A percentile compares a stretch with the other conserved stretches of the same genome.
Evolutionary conservation across 1,140 invertebrate genomes (phyloP).

Genomic region (Bathynomus jamesi): DNA sequence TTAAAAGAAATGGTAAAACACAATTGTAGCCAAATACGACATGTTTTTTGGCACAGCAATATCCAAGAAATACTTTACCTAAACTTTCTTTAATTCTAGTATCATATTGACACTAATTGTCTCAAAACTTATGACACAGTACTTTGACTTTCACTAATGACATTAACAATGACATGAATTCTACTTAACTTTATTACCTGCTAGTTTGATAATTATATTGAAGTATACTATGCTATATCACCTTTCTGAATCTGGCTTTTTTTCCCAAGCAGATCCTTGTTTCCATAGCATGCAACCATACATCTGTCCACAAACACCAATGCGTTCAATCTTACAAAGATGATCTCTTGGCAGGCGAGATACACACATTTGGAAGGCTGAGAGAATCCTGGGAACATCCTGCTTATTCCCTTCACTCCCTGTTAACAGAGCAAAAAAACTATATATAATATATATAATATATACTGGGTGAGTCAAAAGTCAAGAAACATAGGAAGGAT

Average conservation of each 20-base stretch:
- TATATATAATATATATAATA: background rate
- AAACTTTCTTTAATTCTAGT: too few species aligned
- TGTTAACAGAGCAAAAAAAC: slow-evolving; percentile 24
- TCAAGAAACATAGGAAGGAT: background rate
- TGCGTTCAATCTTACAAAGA: slow-evolving; percentile 40
- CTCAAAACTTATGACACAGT: too few species aligned
- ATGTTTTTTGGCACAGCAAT: too few species aligned
- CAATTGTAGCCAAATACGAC: too few species aligned
- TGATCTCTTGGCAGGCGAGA: slow-evolving; percentile 62
- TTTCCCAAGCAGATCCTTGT: slow-evolving; percentile 42
- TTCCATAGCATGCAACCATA: slow-evolving; percentile 80
- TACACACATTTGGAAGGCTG: slow-evolving; percentile 64
- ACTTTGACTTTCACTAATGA: too few species aligned
- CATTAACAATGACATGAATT: too few species aligned
- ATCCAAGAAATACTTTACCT: too few species aligned
- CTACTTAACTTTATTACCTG: too few species aligned
- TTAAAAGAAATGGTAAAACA: too few species aligned
- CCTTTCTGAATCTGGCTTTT: slow-evolving; percentile 34
- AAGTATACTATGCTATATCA: background rate
- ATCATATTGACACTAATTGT: too few species aligned
- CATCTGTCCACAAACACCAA: slow-evolving; percentile 71
- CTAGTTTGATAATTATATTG: too few species aligned
- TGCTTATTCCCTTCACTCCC: slow-evolving; percentile 64
- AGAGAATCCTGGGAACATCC: slow-evolving; percentile 68
- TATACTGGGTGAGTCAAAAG: too few species aligned